Evolutionary conservation across 2,113 vertebrate genomes (phyloP).

Genomic region (Nothoprocta perdicaria): DNA sequence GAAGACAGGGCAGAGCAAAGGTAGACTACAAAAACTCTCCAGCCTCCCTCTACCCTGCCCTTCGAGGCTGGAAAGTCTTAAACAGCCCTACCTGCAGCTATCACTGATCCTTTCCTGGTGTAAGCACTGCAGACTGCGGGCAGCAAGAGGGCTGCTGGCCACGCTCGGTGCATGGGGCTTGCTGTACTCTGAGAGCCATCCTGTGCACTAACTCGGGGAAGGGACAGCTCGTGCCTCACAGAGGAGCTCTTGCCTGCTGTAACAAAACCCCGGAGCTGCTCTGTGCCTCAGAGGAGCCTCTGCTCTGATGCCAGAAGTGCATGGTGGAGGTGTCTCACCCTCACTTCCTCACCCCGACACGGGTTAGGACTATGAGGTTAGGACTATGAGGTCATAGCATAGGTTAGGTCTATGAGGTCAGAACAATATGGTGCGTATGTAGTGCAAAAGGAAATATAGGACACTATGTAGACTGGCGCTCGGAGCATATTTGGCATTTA

Average conservation of each 20-base stretch:
- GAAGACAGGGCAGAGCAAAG: neutral
- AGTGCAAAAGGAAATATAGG: too few species aligned
- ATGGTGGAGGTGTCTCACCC: neutral
- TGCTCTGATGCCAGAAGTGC: neutral
- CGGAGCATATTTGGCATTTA: too few species aligned
- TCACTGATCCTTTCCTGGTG: neutral
- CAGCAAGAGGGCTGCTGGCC: neutral
- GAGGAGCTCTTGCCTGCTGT: slow-evolving; percentile 61
- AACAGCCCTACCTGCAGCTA: neutral
- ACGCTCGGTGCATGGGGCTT: neutral
- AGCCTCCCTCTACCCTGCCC: neutral
- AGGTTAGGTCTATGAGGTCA: too few species aligned
- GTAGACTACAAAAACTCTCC: neutral
- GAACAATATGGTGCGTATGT: too few species aligned
- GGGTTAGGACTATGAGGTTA: neutral
- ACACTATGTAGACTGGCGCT: too few species aligned
- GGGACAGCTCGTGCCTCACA: slow-evolving; percentile 9
- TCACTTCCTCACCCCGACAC: neutral
- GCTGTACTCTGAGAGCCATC: slow-evolving; percentile 1
- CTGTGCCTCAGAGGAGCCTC: neutral
- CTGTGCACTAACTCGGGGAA: neutral
- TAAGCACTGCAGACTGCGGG: accelerated
- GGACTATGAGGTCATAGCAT: too few species aligned
- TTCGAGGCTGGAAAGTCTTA: neutral
- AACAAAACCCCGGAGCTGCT: neutral